A percentile compares a stretch with the other conserved stretches of the same genome.
phyloP scores from a whole-genome alignment of 2,113 vertebrate species.

The Pelvicachromis taeniatus region DNA sequence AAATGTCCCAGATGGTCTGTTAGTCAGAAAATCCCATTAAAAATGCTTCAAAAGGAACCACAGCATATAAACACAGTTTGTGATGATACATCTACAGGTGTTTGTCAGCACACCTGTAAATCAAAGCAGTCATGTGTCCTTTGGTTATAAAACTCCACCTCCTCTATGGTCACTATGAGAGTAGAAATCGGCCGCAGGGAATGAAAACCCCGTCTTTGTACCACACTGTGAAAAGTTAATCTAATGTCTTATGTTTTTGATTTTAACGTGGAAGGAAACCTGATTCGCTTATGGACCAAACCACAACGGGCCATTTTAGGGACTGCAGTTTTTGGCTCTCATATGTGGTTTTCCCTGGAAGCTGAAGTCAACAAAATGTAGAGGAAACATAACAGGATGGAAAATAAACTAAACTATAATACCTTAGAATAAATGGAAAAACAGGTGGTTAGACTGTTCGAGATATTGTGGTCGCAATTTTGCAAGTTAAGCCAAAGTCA shows the following conservation, averaged over 20 bases:
- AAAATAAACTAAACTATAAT: not conserved
- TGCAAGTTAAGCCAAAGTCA: not conserved
- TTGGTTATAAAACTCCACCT: not conserved
- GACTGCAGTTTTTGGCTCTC: not conserved
- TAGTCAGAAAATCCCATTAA: not conserved
- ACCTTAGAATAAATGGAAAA: not conserved
- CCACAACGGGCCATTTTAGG: not conserved
- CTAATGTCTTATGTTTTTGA: not conserved
- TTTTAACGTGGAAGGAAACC: not conserved
- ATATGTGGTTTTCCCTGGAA: not conserved
- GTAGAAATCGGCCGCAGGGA: not conserved
- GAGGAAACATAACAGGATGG: not conserved
- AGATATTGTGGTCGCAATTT: not conserved
- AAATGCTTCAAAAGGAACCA: not conserved
- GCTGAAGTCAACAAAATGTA: not conserved
- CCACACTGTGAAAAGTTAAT: not conserved
- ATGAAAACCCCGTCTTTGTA: not conserved
- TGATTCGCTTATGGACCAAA: rapidly evolving
- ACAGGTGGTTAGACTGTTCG: not conserved
- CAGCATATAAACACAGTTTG: not conserved
- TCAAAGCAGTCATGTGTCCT: not conserved
- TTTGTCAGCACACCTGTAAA: not conserved
- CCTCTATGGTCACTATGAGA: not conserved
- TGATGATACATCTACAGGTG: not conserved
- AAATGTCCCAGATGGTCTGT: not conserved